Percentiles rank a stretch among this genome's conserved stretches.
These are phyloP conservation scores for Venustaconcha ellipsiformis DNA, from an alignment of 1,140 invertebrate species.

Conservation along the genomic window DNA sequence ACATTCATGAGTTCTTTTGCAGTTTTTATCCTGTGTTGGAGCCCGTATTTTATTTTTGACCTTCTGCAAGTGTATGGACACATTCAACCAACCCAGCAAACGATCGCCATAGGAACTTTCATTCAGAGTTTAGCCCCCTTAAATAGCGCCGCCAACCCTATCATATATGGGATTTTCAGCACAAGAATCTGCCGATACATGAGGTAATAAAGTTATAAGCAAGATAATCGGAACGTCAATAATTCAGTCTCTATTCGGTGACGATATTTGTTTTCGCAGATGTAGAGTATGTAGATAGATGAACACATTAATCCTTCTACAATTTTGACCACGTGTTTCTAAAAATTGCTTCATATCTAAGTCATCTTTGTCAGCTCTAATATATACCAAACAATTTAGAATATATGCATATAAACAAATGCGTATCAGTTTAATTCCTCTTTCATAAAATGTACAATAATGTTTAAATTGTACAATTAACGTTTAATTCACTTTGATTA, in stretches of 20 bases:
- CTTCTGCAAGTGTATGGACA: slow-evolving; percentile 90
- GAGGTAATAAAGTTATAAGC: slow-evolving; percentile 73
- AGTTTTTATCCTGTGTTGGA: slow-evolving; percentile 97
- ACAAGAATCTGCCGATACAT: slow-evolving; percentile 89
- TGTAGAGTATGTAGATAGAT: not conserved
- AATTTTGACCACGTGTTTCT: not conserved
- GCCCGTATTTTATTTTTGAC: slow-evolving; percentile 94
- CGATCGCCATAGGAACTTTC: slow-evolving; percentile 87
- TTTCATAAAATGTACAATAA: too few species aligned
- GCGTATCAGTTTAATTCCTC: too few species aligned
- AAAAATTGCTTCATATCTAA: too few species aligned
- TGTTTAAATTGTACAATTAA: too few species aligned
- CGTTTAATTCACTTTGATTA: too few species aligned
- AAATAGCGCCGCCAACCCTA: slow-evolving; percentile 93
- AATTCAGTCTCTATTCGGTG: too few species aligned
- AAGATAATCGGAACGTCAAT: too few species aligned
- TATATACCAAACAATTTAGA: not conserved
- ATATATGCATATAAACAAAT: too few species aligned
- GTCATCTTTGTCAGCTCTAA: not conserved
- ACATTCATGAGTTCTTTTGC: slow-evolving; percentile 48
- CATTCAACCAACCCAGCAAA: slow-evolving; percentile 84
- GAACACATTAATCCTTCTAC: not conserved
- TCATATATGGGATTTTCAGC: slow-evolving; percentile 93
- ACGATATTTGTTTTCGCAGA: not conserved
- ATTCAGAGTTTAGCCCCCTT: slow-evolving; percentile 93